A percentile compares a stretch with the other conserved stretches of the same genome.
Conservation (phyloP, 2,113 vertebrate genomes). For the Gasterosteus nipponicus region DNA sequence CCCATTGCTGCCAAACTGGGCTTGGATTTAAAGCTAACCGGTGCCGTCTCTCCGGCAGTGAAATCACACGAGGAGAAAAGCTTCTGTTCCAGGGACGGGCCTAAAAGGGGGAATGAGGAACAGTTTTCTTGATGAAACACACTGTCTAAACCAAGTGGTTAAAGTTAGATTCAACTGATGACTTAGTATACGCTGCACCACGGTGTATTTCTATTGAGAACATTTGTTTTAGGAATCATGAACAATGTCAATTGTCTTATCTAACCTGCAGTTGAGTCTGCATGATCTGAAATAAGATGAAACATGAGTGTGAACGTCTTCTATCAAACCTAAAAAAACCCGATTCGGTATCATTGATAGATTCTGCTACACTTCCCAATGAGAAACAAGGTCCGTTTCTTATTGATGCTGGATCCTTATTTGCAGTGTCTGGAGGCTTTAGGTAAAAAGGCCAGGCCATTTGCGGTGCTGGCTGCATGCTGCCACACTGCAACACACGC, state of each 20-base stretch:
- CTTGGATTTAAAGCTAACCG: constrained; percentile 84
- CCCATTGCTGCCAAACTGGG: constrained; percentile 77
- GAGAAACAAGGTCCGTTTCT: not conserved
- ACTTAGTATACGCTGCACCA: not conserved
- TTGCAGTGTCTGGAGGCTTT: constrained; percentile 29
- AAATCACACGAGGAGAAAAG: constrained; percentile 88
- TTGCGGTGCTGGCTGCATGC: constrained; percentile 54
- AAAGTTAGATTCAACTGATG: not conserved
- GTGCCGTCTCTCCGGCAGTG: constrained; percentile 85
- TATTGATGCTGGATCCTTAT: constrained; percentile 11
- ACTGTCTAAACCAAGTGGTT: not conserved
- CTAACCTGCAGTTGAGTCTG: not conserved
- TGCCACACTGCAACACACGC: constrained; percentile 33
- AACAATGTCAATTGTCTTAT: not conserved
- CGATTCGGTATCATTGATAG: not conserved
- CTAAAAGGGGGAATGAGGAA: constrained; percentile 87
- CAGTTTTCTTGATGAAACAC: constrained; percentile 53
- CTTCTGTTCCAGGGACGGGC: constrained; percentile 93
- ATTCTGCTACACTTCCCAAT: not conserved
- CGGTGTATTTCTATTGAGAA: not conserved
- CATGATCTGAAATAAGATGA: constrained; percentile 15
- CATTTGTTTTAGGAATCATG: not conserved
- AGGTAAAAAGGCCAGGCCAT: constrained; percentile 43
- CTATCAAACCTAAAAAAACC: constrained; percentile 6
- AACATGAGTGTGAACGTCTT: constrained; percentile 23